Base-by-base conservation (phyloP, 1,140 invertebrate species). In the Ostrea denselamellosa region DNA sequence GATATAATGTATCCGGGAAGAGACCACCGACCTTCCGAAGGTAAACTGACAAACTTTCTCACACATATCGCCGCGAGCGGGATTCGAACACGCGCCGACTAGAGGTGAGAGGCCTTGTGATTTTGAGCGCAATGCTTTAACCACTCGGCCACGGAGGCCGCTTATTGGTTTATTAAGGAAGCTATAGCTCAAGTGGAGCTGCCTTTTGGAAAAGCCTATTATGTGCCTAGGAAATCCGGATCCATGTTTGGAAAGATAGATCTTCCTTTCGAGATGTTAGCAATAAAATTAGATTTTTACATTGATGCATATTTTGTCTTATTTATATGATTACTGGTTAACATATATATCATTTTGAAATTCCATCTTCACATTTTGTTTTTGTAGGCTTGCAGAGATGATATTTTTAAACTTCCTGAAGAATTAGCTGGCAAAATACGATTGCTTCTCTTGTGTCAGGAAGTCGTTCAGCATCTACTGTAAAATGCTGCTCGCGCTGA, bases 201-300 rank as follows among this genome's bases (percentile, higher is more conserved):
- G 58, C 28, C n/a, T 10, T 52, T 44, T 12, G 86, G 81, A 53
- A 82, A 58, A 54, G 25, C 65, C n/a, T 85, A 22, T 58, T 87
- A 83, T 14, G 34, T 71, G 10, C 58, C 83, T 53, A 17, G 56
- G n/a, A 89, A 77, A 53, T 22, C 12, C 12, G 51, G 54, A 22
- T 22, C 7, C 22, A 5, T 85, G 51, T 53, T 85, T 85, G 51
- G 83, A 54, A 85, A 22, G 22, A 17, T 22, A 19, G 53, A 56
- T 56, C 83, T 85, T 12, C 83, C 83, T 5, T 85, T 85, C 34
- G 22, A 25, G 10, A 85, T 85, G 83, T 12, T 85, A 8, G 85
- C 12, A 8, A 19, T 68, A 65, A 62, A 14, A 53, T 68, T 68
- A 10, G 34, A 71, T 51, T 71, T 71, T 44, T 77, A 12, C 25